Conservation (phyloP, 2,797 vertebrate genomes). For the Sebastiscus tertius region DNA sequence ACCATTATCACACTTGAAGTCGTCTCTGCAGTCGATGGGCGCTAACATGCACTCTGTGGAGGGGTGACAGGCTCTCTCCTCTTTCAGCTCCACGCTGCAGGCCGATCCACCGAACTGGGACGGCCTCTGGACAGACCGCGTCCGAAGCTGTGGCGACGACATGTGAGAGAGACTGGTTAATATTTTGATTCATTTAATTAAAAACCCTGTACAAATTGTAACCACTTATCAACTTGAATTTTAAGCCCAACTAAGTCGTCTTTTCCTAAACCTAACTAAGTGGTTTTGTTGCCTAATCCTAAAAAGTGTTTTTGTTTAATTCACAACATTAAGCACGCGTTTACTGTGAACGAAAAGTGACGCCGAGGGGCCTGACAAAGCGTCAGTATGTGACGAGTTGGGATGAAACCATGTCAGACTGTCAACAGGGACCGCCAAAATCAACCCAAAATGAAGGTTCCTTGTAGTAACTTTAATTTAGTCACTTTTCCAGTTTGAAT, state of each 20-base stretch:
- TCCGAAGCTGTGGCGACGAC: constrained; percentile 82
- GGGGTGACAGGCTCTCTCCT: constrained; percentile 84
- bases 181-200: neutral
- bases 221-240: neutral
- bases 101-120: constrained; percentile 89
- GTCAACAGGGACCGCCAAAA: too few species aligned
- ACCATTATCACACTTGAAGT: constrained; percentile 92
- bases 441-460: too few species aligned
- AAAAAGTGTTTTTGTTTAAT: too few species aligned
- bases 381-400: too few species aligned
- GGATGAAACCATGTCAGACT: too few species aligned
- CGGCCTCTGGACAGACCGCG: constrained; percentile 79
- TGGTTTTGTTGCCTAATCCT: too few species aligned
- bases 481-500: neutral
- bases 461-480: too few species aligned
- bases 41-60: constrained; percentile 86
- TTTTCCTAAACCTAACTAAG: too few species aligned
- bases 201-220: neutral
- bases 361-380: too few species aligned
- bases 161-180: neutral
- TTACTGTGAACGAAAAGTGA: too few species aligned
- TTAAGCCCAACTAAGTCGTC: too few species aligned
- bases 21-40: constrained; percentile 83
- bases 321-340: too few species aligned
- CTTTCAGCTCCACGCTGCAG: constrained; percentile 81